phyloP scores from a whole-genome alignment of 2,113 vertebrate genomes.

The Himantopus leucocephalus region DNA sequence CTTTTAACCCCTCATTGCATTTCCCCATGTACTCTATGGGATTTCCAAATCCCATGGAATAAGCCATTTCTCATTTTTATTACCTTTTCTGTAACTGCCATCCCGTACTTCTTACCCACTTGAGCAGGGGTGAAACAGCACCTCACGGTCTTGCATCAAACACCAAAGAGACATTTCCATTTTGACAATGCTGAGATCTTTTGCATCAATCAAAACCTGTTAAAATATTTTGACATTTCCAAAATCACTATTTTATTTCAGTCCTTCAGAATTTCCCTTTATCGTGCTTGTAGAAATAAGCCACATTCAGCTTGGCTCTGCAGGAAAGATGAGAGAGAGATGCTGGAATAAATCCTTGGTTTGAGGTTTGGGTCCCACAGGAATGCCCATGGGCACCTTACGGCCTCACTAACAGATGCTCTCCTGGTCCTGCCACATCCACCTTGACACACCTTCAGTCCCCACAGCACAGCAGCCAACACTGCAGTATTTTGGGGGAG shows the following conservation, averaged over 20 bases:
- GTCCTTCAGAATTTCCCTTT: neutral
- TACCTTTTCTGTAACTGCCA: neutral
- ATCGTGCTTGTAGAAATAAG: neutral
- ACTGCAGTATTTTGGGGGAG: neutral
- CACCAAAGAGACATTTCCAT: neutral
- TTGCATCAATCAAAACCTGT: neutral
- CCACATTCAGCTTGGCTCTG: neutral
- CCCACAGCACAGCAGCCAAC: neutral
- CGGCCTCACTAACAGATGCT: neutral
- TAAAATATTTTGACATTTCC: neutral
- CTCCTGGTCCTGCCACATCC: neutral
- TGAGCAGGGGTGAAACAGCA: neutral
- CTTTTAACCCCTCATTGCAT: neutral
- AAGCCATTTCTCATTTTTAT: neutral
- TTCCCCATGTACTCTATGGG: neutral
- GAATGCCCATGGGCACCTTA: neutral
- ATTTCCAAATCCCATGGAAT: neutral
- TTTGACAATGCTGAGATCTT: neutral
- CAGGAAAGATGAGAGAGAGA: neutral
- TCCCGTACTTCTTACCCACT: neutral
- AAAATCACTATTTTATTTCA: neutral
- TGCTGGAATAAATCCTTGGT: neutral
- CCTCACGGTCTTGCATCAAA: neutral
- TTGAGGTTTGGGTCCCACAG: neutral
- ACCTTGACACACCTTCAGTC: neutral